Percentiles rank a stretch among this genome's conserved stretches.
Conservation (phyloP, 2,888 invertebrate species). For the Drosophila flavopinicola region DNA sequence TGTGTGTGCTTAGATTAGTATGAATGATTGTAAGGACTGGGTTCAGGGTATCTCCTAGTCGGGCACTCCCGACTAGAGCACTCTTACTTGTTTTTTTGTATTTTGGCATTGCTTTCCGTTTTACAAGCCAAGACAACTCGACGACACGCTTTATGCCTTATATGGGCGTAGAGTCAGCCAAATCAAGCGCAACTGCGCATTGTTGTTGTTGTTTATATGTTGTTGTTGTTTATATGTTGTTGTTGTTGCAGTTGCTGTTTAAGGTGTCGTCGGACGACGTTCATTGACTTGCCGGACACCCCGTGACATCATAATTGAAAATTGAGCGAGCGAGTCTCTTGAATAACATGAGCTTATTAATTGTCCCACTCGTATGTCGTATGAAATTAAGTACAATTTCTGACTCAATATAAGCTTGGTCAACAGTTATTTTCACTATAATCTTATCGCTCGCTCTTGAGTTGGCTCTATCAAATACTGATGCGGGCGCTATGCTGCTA, state of each 20-base stretch:
- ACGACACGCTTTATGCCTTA: slow-evolving; percentile 55
- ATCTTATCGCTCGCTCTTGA: slow-evolving; percentile 45
- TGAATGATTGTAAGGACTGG: too few species aligned
- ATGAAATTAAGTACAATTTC: slow-evolving; percentile 15
- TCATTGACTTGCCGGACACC: slow-evolving; percentile 61
- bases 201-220: slow-evolving; percentile 43
- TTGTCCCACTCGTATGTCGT: slow-evolving; percentile 36
- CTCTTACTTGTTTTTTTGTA: slow-evolving; percentile 15
- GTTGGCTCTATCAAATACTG: slow-evolving; percentile 20
- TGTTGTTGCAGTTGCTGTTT: slow-evolving; percentile 39
- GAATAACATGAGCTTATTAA: slow-evolving; percentile 27
- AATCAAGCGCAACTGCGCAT: slow-evolving; percentile 52
- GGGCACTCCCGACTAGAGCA: too few species aligned
- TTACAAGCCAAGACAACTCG: slow-evolving; percentile 52
- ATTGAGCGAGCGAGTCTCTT: slow-evolving; percentile 20
- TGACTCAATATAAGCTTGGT: slow-evolving; percentile 9
- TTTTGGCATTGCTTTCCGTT: slow-evolving; percentile 53
- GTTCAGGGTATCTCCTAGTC: too few species aligned
- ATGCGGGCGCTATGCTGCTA: slow-evolving; percentile 31
- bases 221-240: slow-evolving; percentile 27
- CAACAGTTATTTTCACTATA: slow-evolving; percentile 25
- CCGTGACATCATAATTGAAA: slow-evolving; percentile 74
- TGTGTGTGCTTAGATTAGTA: too few species aligned
- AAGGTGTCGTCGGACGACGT: slow-evolving; percentile 71
- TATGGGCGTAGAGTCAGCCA: slow-evolving; percentile 26